Evolutionary conservation across 2,797 vertebrate species (phyloP).

Genomic region (Craterocephalus amniculus): DNA sequence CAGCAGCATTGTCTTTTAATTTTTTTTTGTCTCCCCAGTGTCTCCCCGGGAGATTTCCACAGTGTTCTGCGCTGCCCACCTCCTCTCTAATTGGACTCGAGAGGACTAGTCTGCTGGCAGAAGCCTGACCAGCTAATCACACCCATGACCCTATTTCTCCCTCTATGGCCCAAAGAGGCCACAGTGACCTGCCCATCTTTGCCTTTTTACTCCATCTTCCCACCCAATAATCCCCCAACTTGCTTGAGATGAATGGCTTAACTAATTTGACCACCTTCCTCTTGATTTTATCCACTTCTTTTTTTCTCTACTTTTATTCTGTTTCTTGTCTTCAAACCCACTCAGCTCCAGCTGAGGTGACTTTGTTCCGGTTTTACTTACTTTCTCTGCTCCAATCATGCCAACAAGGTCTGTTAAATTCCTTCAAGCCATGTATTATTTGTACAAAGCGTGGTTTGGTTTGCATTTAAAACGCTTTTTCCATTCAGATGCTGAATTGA

Average conservation of each 20-base stretch:
- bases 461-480: slow-evolving; percentile 39
- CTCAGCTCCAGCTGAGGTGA: neutral
- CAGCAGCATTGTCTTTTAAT: slow-evolving; percentile 31
- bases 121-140: slow-evolving; percentile 59
- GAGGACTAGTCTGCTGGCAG: slow-evolving; percentile 50
- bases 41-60: slow-evolving; percentile 36
- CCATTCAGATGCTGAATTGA: slow-evolving; percentile 39
- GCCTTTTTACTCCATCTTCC: neutral
- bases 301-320: slow-evolving; percentile 14
- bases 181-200: slow-evolving; percentile 34
- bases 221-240: slow-evolving; percentile 16
- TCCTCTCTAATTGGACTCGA: slow-evolving; percentile 72
- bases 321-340: neutral
- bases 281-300: neutral
- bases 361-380: slow-evolving; percentile 18
- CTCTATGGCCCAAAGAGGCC: slow-evolving; percentile 15
- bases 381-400: slow-evolving; percentile 8
- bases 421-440: slow-evolving; percentile 8
- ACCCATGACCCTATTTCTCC: slow-evolving; percentile 34
- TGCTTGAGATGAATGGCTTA: slow-evolving; percentile 16
- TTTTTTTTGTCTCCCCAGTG: neutral
- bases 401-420: slow-evolving; percentile 3
- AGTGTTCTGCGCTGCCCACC: slow-evolving; percentile 35
- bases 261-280: slow-evolving; percentile 7
- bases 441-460: slow-evolving; percentile 10